phyloP scores from a whole-genome alignment of 2,888 invertebrate species.

The Eristalinus sepulchralis region DNA sequence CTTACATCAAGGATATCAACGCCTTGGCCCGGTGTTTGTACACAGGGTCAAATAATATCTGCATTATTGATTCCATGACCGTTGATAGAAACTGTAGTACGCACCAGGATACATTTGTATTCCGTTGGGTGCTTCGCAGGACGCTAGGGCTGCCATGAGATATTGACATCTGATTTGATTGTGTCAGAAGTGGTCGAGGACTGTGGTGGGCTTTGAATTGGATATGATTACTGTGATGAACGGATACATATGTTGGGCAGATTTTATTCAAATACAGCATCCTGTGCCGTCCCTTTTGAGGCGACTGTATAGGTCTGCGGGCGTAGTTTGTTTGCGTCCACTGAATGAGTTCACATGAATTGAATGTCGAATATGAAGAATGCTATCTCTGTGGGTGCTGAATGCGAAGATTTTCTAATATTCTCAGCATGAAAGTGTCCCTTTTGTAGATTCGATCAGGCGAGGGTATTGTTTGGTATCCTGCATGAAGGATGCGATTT shows the following conservation, averaged over 20 bases:
- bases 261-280: slow-evolving; percentile 52
- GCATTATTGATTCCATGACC: slow-evolving; percentile 46
- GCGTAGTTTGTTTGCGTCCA: neutral
- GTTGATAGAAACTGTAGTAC: slow-evolving; percentile 22
- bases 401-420: neutral
- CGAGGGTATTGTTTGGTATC: neutral
- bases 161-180: slow-evolving; percentile 66
- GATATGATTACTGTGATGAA: slow-evolving; percentile 33
- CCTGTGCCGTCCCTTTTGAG: slow-evolving; percentile 19
- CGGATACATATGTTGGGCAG: slow-evolving; percentile 41
- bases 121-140: slow-evolving; percentile 31
- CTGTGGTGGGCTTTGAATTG: slow-evolving; percentile 5
- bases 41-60: slow-evolving; percentile 24
- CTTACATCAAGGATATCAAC: slow-evolving; percentile 7
- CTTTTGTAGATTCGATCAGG: slow-evolving; percentile 6
- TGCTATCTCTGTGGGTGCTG: neutral
- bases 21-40: neutral
- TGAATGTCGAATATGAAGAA: neutral
- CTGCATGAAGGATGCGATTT: neutral
- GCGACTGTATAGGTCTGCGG: slow-evolving; percentile 24
- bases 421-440: slow-evolving; percentile 14
- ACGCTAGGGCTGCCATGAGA: slow-evolving; percentile 22
- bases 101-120: slow-evolving; percentile 47
- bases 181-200: slow-evolving; percentile 25
- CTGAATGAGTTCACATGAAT: slow-evolving; percentile 14